phyloP scores from a whole-genome alignment of 2,113 vertebrate genomes.

The Chaetodon trifascialis region DNA sequence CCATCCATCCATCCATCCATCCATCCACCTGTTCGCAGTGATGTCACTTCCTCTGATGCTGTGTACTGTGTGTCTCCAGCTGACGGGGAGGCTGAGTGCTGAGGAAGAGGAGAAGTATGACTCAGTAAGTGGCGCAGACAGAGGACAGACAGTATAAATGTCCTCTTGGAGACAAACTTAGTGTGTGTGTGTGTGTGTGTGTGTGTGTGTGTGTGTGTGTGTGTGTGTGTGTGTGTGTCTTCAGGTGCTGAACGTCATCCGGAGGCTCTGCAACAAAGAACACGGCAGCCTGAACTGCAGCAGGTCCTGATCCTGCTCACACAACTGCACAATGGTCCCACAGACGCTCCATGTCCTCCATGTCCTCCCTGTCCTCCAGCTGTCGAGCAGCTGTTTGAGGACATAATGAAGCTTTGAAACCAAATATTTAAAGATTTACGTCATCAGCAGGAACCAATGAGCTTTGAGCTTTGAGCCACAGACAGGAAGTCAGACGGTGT shows the following conservation, averaged over 20 bases:
- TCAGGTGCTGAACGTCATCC: slow-evolving; percentile 80
- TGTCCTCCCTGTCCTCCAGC: too few relatives aligned
- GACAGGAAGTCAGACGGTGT: too few relatives aligned
- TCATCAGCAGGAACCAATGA: too few relatives aligned
- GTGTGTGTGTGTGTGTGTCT: not conserved
- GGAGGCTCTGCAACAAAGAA: slow-evolving; percentile 80
- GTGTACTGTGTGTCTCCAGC: slow-evolving; percentile 45
- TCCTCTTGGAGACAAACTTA: not conserved
- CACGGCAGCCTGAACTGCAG: slow-evolving; percentile 75
- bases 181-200: not conserved
- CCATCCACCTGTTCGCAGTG: not conserved
- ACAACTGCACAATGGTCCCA: too few relatives aligned
- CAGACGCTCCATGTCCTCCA: too few relatives aligned
- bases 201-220: not conserved
- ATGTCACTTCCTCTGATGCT: slow-evolving; percentile 8
- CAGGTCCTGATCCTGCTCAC: slow-evolving; percentile 59
- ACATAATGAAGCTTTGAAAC: too few relatives aligned
- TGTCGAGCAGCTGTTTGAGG: too few relatives aligned
- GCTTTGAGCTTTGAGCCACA: too few relatives aligned
- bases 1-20: not conserved
- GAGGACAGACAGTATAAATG: rapidly evolving
- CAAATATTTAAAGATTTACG: too few relatives aligned
- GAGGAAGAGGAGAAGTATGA: slow-evolving; percentile 82
- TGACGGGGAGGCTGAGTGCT: slow-evolving; percentile 58
- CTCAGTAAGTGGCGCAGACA: slow-evolving; percentile 62